Conservation (phyloP, 37 sponge, comb jelly and placozoan genomes). For the Cladorhizidae sp. region DNA sequence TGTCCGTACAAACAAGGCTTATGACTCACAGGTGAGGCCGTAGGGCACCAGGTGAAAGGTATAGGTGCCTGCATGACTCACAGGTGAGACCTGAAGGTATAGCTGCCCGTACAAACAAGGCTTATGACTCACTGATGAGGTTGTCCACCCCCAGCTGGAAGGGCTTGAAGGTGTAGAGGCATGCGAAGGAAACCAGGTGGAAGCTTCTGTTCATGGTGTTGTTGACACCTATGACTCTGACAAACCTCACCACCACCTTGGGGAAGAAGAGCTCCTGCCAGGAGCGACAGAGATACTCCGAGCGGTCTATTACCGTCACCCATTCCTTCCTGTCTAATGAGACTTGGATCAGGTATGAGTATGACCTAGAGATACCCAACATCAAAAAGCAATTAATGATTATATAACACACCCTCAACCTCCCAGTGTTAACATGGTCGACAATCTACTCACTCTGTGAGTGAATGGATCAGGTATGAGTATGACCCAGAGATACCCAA, state of each 20-base stretch:
- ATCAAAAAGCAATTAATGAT: too few species aligned
- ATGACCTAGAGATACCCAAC: conserved; percentile 38
- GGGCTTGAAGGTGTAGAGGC: conserved; percentile 67
- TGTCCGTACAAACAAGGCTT: too few species aligned
- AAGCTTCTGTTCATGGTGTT: conserved; percentile 86
- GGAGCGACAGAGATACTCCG: conserved; percentile 78
- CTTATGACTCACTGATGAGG: conserved; percentile 57
- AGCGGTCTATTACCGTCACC: conserved; percentile 81
- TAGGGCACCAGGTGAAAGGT: too few species aligned
- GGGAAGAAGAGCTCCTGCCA: conserved; percentile 88
- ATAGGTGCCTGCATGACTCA: too few species aligned
- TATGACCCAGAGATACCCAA: conserved; percentile 48
- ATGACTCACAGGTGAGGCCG: too few species aligned
- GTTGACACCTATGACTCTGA: conserved; percentile 81
- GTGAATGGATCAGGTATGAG: conserved; percentile 63
- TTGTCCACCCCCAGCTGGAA: conserved; percentile 37
- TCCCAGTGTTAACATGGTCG: too few species aligned
- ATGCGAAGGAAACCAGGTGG: conserved; percentile 82
- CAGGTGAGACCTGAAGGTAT: conserved; percentile 59
- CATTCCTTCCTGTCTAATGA: conserved; percentile 76
- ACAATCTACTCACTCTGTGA: too few species aligned
- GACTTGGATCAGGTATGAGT: conserved; percentile 75
- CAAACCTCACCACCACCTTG: conserved; percentile 64
- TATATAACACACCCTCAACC: too few species aligned
- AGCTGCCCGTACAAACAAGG: background rate